A percentile compares a stretch with the other conserved stretches of the same genome.
These are phyloP conservation scores for Lysiphlebus fabarum DNA, from an alignment of 1,140 invertebrate species.

Conservation along the genomic window DNA sequence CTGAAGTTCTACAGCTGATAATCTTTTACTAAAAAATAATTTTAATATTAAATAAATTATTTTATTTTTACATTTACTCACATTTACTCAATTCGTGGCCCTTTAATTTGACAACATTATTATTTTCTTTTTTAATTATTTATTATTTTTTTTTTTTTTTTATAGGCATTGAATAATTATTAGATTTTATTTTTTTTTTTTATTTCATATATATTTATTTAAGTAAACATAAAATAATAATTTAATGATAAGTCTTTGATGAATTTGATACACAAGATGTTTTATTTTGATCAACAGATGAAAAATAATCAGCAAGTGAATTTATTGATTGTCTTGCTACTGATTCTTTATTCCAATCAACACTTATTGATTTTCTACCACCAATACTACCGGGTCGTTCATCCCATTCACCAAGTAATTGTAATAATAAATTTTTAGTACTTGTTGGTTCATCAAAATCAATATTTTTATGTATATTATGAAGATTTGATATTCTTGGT, in stretches of 20 bases:
- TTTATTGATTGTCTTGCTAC: conserved; percentile 51
- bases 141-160: no score
- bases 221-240: no score
- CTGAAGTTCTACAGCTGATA: conserved; percentile 64
- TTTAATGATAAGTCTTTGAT: conserved; percentile 16
- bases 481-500: conserved; percentile 46
- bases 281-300: conserved; percentile 43
- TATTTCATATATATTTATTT: no score
- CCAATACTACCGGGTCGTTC: conserved; percentile 42
- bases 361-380: conserved; percentile 48
- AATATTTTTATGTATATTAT: conserved; percentile 44
- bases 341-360: conserved; percentile 49
- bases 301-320: conserved; percentile 52
- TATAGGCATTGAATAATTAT: no score
- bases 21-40: conserved; percentile 61
- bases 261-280: conserved; percentile 15
- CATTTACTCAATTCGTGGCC: no score
- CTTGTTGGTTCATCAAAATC: conserved; percentile 53
- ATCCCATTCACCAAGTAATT: conserved; percentile 72
- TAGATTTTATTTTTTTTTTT: no score
- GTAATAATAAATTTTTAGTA: conserved; percentile 69
- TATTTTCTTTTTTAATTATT: no score
- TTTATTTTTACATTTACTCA: neutral
- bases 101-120: neutral
- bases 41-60: conserved; percentile 14